phyloP scores from a whole-genome alignment of 1,140 invertebrate genomes.

The Dreissena rostriformis region DNA sequence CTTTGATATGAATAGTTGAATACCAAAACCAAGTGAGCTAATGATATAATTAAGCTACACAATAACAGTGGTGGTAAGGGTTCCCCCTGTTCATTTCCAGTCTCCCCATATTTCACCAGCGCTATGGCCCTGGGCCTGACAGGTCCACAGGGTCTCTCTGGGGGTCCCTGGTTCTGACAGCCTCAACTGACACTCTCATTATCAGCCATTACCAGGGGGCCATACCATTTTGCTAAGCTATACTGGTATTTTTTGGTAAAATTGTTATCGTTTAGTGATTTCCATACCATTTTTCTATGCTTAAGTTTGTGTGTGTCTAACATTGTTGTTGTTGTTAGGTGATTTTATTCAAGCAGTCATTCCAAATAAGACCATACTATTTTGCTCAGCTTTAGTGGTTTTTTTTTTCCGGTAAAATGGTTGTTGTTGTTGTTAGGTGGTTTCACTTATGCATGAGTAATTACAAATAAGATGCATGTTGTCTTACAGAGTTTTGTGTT shows the following conservation, averaged over 20 bases:
- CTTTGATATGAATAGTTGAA: not conserved
- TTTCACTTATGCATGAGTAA: too few species aligned
- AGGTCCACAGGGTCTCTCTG: slow-evolving; percentile 13
- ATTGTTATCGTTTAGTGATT: too few species aligned
- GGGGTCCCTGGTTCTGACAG: slow-evolving; percentile 48
- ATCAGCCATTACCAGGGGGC: slow-evolving; percentile 45
- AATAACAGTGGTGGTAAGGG: slow-evolving; percentile 13
- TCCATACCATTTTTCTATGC: too few species aligned
- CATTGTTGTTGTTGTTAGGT: too few species aligned
- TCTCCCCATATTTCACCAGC: slow-evolving; percentile 39
- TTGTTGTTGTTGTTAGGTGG: too few species aligned
- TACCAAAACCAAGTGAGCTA: not conserved
- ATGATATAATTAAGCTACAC: slow-evolving; percentile 46
- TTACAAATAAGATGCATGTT: too few species aligned
- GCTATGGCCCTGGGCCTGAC: slow-evolving; percentile 36
- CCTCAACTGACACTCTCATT: slow-evolving; percentile 48
- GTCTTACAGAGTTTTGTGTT: too few species aligned
- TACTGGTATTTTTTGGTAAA: not conserved
- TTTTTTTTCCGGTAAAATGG: too few species aligned
- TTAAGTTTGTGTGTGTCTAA: too few species aligned
- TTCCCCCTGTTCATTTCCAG: slow-evolving; percentile 41
- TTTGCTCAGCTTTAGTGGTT: too few species aligned
- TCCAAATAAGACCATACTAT: too few species aligned
- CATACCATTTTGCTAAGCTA: not conserved
- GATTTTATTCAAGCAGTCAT: too few species aligned